phyloP scores from a whole-genome alignment of 2,888 invertebrate species.

The Cartodere bifasciata region DNA sequence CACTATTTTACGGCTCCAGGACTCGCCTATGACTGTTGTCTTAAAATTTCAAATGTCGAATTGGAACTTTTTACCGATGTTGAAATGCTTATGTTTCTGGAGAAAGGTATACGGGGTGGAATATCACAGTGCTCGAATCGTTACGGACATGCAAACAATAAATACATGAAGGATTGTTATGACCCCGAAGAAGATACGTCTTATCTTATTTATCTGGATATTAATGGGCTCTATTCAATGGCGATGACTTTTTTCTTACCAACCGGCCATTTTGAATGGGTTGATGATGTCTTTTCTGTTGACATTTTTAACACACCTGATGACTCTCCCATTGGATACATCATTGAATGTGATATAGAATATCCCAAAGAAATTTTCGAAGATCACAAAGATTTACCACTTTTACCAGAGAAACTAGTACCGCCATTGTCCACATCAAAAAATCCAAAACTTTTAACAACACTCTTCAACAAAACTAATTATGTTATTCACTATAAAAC shows the following conservation, averaged over 20 bases:
- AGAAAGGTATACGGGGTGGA: slow-evolving; percentile 22
- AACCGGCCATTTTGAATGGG: slow-evolving; percentile 20
- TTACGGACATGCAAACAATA: slow-evolving; percentile 26
- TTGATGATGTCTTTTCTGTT: slow-evolving; percentile 9
- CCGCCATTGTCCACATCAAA: slow-evolving; percentile 6
- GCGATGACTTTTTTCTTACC: slow-evolving; percentile 21
- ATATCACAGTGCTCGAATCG: slow-evolving; percentile 20
- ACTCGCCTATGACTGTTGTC: slow-evolving; percentile 26
- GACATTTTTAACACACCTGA: slow-evolving; percentile 7
- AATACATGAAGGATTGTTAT: slow-evolving; percentile 20
- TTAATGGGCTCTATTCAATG: slow-evolving; percentile 21
- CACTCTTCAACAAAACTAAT: slow-evolving; percentile 14
- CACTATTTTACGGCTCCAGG: slow-evolving; percentile 27
- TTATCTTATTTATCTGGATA: slow-evolving; percentile 22
- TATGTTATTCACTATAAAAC: slow-evolving; percentile 19
- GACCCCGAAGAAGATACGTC: slow-evolving; percentile 15
- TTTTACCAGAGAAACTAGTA: slow-evolving; percentile 9
- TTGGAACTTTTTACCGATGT: slow-evolving; percentile 24
- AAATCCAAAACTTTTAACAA: slow-evolving; percentile 14
- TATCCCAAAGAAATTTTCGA: slow-evolving; percentile 27
- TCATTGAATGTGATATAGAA: slow-evolving; percentile 30
- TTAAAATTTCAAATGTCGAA: slow-evolving; percentile 23
- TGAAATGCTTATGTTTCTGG: slow-evolving; percentile 23
- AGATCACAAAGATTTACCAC: slow-evolving; percentile 13
- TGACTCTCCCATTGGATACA: slow-evolving; percentile 19